Evolutionary conservation across 2,888 invertebrate species (phyloP).

Genomic region (Caenorhabditis japonica): DNA sequence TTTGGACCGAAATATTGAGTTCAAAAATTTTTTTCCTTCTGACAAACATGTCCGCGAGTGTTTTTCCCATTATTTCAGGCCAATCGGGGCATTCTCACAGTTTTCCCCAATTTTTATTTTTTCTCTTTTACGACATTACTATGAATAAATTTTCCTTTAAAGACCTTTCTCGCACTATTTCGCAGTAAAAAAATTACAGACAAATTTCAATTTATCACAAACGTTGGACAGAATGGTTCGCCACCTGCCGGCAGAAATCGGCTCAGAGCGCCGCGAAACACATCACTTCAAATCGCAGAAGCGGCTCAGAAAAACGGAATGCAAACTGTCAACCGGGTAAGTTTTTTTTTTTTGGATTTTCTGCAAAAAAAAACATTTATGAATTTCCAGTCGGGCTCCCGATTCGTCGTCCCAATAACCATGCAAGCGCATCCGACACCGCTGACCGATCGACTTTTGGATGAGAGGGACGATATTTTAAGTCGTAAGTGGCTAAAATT

Average conservation of each 20-base stretch:
- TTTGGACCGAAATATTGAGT: no score
- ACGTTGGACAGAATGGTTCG: no score
- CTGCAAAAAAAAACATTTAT: neutral
- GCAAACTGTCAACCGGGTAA: conserved; percentile 38
- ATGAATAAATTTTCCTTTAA: no score
- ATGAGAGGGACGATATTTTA: conserved; percentile 56
- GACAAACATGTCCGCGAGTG: no score
- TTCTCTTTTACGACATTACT: no score
- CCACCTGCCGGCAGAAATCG: neutral
- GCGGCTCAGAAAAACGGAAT: conserved; percentile 45
- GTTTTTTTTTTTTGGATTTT: neutral
- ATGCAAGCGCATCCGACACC: conserved; percentile 57
- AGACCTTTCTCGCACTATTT: no score
- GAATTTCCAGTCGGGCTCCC: conserved; percentile 53
- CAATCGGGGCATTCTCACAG: no score
- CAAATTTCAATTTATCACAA: neutral
- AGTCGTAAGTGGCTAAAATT: conserved; percentile 39
- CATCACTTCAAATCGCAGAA: conserved; percentile 14
- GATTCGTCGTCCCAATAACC: conserved; percentile 56
- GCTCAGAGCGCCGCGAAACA: conserved; percentile 4
- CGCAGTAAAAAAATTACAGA: conserved; percentile 9
- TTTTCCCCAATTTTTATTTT: no score
- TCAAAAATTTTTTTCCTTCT: no score
- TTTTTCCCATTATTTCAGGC: no score
- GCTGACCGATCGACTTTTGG: conserved; percentile 46